These are phyloP conservation scores for Drosophila ironensis DNA, from an alignment of 1,140 invertebrate species.

Conservation along the genomic window DNA sequence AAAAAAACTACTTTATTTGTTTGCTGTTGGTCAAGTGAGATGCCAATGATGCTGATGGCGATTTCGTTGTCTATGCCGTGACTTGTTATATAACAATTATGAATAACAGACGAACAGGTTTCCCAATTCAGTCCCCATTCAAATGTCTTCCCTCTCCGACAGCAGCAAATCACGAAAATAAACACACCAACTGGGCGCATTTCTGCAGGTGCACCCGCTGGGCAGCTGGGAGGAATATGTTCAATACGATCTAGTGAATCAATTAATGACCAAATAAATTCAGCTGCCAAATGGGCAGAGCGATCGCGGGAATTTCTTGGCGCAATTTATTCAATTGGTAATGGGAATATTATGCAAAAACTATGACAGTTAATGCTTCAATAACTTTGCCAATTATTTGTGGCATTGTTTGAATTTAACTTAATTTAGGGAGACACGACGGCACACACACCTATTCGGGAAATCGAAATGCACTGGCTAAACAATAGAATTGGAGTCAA, in stretches of 20 bases:
- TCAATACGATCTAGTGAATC: constrained; percentile 8
- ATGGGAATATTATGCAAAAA: background rate
- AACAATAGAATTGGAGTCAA: constrained; percentile 11
- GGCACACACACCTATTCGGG: constrained; percentile 27
- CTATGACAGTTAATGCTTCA: constrained; percentile 5
- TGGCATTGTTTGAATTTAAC: constrained; percentile 12
- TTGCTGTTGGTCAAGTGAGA: constrained; percentile 1
- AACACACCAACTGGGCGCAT: constrained; percentile 1
- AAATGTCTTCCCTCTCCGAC: background rate
- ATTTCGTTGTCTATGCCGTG: too few species aligned
- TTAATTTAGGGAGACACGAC: constrained; percentile 5
- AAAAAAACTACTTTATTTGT: constrained; percentile 10
- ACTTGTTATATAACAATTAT: constrained; percentile 57
- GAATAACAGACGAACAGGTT: constrained; percentile 34
- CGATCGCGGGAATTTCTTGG: constrained; percentile 9
- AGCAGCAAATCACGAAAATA: constrained; percentile 11
- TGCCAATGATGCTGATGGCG: too few species aligned
- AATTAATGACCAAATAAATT: constrained; percentile 19
- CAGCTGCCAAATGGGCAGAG: constrained; percentile 1
- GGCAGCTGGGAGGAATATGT: background rate
- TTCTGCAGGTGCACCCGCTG: constrained; percentile 22
- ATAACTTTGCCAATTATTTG: constrained; percentile 27
- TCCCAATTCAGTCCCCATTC: constrained; percentile 11
- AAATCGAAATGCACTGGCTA: constrained; percentile 14
- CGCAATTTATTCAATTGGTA: background rate